These are phyloP conservation scores for Eugnorisma glareosa DNA, from an alignment of 2,888 invertebrate species.

Conservation along the genomic window DNA sequence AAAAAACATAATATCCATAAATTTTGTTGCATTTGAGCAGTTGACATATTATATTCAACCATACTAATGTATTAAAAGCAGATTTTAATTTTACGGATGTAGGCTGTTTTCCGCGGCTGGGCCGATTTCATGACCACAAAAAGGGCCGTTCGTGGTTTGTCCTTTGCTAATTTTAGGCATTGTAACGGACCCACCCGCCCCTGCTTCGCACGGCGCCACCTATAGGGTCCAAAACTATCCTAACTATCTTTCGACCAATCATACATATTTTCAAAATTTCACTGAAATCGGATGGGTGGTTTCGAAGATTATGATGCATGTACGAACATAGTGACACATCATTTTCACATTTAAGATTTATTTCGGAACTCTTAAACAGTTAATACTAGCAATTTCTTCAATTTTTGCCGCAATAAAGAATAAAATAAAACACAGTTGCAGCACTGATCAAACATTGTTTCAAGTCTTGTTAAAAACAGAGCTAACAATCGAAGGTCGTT, in stretches of 20 bases:
- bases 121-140: not conserved
- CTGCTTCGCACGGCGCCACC: not conserved
- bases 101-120: not conserved
- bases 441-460: conserved; percentile 18
- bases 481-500: conserved; percentile 31
- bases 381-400: not conserved
- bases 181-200: not conserved
- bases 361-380: not conserved
- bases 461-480: conserved; percentile 30
- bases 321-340: not conserved
- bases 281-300: no score
- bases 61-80: not conserved
- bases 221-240: not conserved
- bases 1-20: not conserved
- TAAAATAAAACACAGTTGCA: not conserved
- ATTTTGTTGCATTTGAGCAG: not conserved
- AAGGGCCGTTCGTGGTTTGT: not conserved
- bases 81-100: not conserved
- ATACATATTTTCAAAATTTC: no score
- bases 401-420: not conserved
- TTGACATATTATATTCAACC: not conserved
- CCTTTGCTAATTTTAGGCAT: not conserved
- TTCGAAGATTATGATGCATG: no score
- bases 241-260: not conserved
- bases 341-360: not conserved